Evolutionary conservation across 2,797 vertebrate genomes (phyloP).

Genomic region (Streptopelia turtur): DNA sequence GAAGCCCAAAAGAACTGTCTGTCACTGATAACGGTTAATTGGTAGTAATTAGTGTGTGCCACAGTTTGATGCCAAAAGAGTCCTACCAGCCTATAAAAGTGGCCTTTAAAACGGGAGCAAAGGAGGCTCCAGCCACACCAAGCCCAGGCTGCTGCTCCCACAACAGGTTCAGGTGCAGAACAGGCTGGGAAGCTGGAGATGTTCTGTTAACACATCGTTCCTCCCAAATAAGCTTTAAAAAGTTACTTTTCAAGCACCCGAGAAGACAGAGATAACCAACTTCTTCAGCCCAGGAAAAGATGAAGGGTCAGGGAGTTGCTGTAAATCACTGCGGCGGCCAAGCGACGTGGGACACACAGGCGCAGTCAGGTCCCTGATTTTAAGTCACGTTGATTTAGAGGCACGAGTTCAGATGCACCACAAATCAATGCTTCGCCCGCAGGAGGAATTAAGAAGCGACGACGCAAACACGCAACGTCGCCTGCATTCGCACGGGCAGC

Average conservation of each 20-base stretch:
- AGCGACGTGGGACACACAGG: background rate
- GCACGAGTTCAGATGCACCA: background rate
- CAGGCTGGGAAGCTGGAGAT: background rate
- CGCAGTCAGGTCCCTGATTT: background rate
- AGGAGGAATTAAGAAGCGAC: background rate
- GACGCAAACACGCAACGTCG: background rate
- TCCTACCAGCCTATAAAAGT: background rate
- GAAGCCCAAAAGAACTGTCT: background rate
- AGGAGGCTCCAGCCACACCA: background rate
- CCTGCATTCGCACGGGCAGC: background rate
- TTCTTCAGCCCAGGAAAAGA: background rate
- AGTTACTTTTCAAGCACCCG: background rate
- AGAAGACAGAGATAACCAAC: background rate
- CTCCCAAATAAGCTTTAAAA: background rate
- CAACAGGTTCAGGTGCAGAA: background rate
- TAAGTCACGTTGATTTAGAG: background rate
- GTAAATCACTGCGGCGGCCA: background rate
- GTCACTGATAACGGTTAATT: slow-evolving; percentile 8
- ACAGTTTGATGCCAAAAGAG: background rate
- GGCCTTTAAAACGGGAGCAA: background rate
- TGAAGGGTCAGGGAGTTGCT: background rate
- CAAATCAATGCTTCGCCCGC: background rate
- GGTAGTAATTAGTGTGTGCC: slow-evolving; percentile 1
- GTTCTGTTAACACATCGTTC: background rate
- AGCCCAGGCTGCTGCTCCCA: fast-evolving